Percentiles rank a stretch among this genome's conserved stretches.
Conservation (phyloP, 1,140 invertebrate species). For the Trichonephila clavipes region DNA sequence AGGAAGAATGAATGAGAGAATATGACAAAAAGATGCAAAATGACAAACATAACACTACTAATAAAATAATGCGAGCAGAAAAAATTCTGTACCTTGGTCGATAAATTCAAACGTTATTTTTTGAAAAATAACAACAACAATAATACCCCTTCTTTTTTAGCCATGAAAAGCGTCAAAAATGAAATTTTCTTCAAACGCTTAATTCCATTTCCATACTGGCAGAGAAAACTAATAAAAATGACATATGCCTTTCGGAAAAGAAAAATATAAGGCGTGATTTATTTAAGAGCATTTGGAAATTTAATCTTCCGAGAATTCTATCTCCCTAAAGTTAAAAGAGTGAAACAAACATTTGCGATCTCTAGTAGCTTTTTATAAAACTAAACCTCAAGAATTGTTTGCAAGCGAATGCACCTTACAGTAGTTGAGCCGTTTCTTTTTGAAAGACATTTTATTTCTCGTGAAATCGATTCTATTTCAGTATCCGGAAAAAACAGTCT, state of each 20-base stretch:
- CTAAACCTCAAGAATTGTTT: constrained; percentile 41
- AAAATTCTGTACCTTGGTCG: no score
- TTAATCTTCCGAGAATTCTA: constrained; percentile 38
- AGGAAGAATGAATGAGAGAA: no score
- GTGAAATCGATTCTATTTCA: constrained; percentile 33
- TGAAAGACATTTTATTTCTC: constrained; percentile 5
- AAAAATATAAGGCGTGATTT: constrained; percentile 12
- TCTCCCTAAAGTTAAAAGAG: constrained; percentile 26
- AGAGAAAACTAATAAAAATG: background rate
- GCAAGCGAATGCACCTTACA: constrained; percentile 11
- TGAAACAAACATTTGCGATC: constrained; percentile 38
- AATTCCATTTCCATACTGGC: background rate
- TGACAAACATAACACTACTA: no score
- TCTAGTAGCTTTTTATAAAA: constrained; percentile 30
- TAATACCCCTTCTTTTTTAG: no score
- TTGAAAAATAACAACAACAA: no score
- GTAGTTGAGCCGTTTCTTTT: constrained; percentile 22
- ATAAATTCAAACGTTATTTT: no score
- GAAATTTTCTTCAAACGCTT: background rate
- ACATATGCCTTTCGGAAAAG: background rate
- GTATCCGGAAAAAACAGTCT: background rate
- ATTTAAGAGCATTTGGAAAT: constrained; percentile 41
- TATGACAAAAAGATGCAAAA: no score
- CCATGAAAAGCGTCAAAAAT: no score
- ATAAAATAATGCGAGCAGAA: no score